These are phyloP conservation scores for Ciconia maguari DNA, from an alignment of 2,113 vertebrate genomes.

Conservation along the genomic window DNA sequence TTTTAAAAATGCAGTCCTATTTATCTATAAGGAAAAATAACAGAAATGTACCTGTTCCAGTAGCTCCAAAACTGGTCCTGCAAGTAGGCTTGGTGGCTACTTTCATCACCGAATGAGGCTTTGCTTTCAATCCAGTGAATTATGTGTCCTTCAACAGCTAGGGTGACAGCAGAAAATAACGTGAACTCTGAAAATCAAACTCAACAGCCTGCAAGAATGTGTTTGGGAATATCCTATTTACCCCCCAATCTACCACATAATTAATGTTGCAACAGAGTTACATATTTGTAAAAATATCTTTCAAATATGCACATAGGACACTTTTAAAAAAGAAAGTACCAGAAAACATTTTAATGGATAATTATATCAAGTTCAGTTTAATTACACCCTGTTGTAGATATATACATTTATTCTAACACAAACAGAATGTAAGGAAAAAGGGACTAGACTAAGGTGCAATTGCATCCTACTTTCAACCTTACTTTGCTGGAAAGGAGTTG, in stretches of 20 bases:
- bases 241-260: not conserved
- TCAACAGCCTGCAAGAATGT: not conserved
- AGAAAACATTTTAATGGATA: not conserved
- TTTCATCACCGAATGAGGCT: conserved; percentile 97
- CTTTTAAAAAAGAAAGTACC: not conserved
- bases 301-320: not conserved
- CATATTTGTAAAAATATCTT: not conserved
- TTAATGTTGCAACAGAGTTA: not conserved
- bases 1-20: conserved; percentile 29
- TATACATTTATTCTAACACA: not conserved
- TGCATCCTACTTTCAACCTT: not conserved
- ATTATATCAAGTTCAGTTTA: not conserved
- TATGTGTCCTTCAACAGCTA: conserved; percentile 95
- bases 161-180: conserved; percentile 50
- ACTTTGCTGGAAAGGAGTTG: not conserved
- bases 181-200: conserved; percentile 43
- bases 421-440: not conserved
- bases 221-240: not conserved
- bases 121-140: conserved; percentile 99
- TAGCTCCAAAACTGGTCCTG: conserved; percentile 99
- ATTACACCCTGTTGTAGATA: not conserved
- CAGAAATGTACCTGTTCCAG: conserved; percentile 90
- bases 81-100: conserved; percentile 92
- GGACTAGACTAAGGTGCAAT: not conserved
- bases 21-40: conserved; percentile 54